These are phyloP conservation scores for Catalaphyllia jardinei DNA, from an alignment of 64 coral and sea anemone genomes.

Conservation along the genomic window DNA sequence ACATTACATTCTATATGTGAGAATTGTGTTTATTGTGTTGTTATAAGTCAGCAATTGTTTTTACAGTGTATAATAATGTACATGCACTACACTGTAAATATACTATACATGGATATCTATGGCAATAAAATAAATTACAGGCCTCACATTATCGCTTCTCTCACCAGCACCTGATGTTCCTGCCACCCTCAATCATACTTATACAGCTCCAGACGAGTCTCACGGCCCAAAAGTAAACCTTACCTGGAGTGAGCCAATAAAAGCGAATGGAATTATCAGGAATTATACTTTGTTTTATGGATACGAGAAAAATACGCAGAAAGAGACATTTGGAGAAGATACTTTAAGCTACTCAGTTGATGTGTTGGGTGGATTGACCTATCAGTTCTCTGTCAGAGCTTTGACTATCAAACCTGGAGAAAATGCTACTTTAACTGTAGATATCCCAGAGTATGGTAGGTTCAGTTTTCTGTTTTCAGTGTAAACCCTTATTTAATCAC, in stretches of 20 bases:
- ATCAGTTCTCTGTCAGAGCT: neutral
- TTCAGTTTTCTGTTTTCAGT: neutral
- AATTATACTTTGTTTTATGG: neutral
- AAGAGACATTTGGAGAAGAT: neutral
- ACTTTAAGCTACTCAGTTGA: neutral
- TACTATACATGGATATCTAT: no score
- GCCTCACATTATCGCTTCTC: no score
- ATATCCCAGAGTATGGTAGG: neutral
- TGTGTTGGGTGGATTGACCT: neutral
- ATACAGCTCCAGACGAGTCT: neutral
- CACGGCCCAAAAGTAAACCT: neutral
- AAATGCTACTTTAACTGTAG: neutral
- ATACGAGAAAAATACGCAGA: neutral
- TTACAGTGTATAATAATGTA: no score
- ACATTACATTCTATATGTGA: no score
- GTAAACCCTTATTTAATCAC: no score
- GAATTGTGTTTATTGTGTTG: no score
- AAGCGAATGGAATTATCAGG: neutral
- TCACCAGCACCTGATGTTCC: no score
- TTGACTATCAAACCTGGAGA: neutral
- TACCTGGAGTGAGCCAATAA: neutral
- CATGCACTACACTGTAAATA: no score
- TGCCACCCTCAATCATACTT: no score
- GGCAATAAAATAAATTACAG: no score
- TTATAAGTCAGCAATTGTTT: no score